Conservation (phyloP, 2,888 invertebrate genomes). For the Drosophila longiperda region DNA sequence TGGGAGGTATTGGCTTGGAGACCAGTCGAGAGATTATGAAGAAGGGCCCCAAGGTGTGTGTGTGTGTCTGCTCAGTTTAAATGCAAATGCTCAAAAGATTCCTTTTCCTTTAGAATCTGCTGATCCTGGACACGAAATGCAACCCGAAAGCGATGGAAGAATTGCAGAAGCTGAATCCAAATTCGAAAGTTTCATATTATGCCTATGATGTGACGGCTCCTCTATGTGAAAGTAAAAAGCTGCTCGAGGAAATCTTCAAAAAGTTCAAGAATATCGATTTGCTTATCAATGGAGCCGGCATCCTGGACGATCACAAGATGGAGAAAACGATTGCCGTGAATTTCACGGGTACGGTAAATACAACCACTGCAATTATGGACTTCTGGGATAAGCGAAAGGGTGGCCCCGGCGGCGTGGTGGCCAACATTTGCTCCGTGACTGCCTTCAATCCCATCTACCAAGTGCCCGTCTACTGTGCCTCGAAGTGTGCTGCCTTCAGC, state of each 20-base stretch:
- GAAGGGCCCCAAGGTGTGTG: slow-evolving; percentile 44
- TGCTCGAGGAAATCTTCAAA: slow-evolving; percentile 62
- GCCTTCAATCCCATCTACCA: slow-evolving; percentile 75
- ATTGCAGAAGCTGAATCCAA: slow-evolving; percentile 28
- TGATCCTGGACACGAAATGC: slow-evolving; percentile 67
- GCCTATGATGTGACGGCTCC: slow-evolving; percentile 69
- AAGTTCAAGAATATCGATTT: slow-evolving; percentile 69
- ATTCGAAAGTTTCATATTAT: slow-evolving; percentile 59
- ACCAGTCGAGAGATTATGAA: slow-evolving; percentile 65
- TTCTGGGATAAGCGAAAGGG: slow-evolving; percentile 84
- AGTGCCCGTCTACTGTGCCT: slow-evolving; percentile 83
- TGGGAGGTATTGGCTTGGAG: slow-evolving; percentile 78
- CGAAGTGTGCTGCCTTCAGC: slow-evolving; percentile 84
- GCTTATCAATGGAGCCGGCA: slow-evolving; percentile 74
- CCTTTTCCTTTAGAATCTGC: slow-evolving; percentile 65
- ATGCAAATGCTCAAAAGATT: background rate
- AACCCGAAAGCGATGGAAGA: slow-evolving; percentile 50
- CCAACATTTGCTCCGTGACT: slow-evolving; percentile 83
- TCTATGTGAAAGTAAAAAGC: slow-evolving; percentile 59
- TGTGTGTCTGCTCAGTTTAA: background rate
- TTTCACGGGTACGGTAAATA: slow-evolving; percentile 73
- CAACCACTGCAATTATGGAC: slow-evolving; percentile 79
- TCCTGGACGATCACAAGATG: slow-evolving; percentile 70
- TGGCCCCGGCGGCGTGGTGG: slow-evolving; percentile 83
- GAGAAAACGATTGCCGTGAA: slow-evolving; percentile 70